Evolutionary conservation across 2,797 vertebrate genomes (phyloP).

Genomic region (Cygnus olor): DNA sequence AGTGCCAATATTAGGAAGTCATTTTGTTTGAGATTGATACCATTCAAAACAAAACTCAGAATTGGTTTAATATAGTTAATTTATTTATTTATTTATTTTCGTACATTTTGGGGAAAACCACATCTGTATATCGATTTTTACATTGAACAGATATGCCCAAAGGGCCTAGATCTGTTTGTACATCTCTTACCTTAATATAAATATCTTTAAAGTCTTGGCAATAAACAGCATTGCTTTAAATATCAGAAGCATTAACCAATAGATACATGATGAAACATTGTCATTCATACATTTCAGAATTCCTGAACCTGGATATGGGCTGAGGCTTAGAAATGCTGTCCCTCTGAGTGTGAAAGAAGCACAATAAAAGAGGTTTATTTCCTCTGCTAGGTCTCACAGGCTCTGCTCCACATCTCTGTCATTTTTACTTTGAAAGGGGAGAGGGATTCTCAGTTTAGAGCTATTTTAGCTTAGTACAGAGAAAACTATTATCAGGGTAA

Average conservation of each 20-base stretch:
- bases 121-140: fast-evolving
- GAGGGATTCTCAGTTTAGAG: not conserved
- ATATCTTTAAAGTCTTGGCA: not conserved
- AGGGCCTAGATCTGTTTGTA: not conserved
- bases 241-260: not conserved
- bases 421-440: not conserved
- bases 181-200: not conserved
- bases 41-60: not conserved
- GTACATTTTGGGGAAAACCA: not conserved
- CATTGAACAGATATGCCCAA: not conserved
- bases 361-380: not conserved
- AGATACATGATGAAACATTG: not conserved
- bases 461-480: not conserved
- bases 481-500: not conserved
- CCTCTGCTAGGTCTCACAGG: not conserved
- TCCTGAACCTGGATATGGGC: not conserved
- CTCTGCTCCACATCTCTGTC: not conserved
- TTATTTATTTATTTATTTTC: not conserved
- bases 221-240: not conserved
- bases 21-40: fast-evolving
- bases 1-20: fast-evolving
- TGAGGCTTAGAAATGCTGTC: not conserved
- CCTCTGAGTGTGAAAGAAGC: not conserved
- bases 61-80: not conserved
- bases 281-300: not conserved